Evolutionary conservation across 2,888 invertebrate species (phyloP).

Genomic region (Agonopterix subpropinquella): DNA sequence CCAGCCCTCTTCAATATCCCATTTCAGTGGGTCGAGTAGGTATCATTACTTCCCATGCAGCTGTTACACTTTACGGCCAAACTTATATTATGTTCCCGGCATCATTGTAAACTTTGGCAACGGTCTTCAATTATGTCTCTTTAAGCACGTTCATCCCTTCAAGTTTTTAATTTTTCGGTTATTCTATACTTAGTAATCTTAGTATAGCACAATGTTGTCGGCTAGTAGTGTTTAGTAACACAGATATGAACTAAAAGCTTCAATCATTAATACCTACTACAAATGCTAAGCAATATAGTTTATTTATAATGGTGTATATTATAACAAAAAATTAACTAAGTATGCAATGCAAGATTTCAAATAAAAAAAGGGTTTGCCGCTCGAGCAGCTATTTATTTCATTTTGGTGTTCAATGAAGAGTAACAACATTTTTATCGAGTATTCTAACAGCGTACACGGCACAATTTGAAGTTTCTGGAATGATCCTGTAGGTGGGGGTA

Average conservation of each 20-base stretch:
- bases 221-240: too few relatives aligned
- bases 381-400: neutral
- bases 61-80: constrained; percentile 64
- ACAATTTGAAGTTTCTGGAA: constrained; percentile 14
- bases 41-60: constrained; percentile 60
- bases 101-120: constrained; percentile 52
- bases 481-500: neutral
- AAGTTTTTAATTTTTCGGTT: too few relatives aligned
- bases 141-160: neutral
- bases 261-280: too few relatives aligned
- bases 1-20: constrained; percentile 46
- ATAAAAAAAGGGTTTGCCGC: neutral
- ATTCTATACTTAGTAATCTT: too few relatives aligned
- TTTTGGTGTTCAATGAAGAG: constrained; percentile 7
- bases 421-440: constrained; percentile 2
- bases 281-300: too few relatives aligned
- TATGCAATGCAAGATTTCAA: too few relatives aligned
- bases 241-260: too few relatives aligned
- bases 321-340: too few relatives aligned
- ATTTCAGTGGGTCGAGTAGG: constrained; percentile 40
- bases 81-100: constrained; percentile 60
- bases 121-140: constrained; percentile 34
- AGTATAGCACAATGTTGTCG: too few relatives aligned
- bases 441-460: constrained; percentile 1
- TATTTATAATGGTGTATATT: too few relatives aligned